Percentiles rank a stretch among this genome's conserved stretches.
These are phyloP conservation scores for Columba guinea DNA, from an alignment of 2,797 vertebrate species.

Conservation along the genomic window DNA sequence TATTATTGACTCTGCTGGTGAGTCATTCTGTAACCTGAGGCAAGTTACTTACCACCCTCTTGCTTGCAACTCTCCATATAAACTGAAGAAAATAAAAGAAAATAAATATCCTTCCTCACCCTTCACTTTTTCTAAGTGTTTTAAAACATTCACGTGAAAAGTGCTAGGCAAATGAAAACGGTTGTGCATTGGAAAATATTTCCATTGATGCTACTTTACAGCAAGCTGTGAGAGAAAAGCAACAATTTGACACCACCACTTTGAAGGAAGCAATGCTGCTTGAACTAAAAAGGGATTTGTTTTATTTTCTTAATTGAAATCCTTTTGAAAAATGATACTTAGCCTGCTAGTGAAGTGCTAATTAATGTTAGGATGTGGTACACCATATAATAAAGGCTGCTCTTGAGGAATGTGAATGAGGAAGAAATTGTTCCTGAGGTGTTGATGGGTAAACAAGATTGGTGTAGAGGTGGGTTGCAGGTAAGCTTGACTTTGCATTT, in stretches of 20 bases:
- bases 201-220: background rate
- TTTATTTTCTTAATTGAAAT: constrained; percentile 52
- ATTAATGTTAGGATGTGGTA: constrained; percentile 62
- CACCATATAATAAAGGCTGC: constrained; percentile 37
- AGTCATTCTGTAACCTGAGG: background rate
- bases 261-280: constrained; percentile 5
- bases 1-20: background rate
- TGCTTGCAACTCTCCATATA: background rate
- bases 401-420: constrained; percentile 44
- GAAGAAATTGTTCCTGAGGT: constrained; percentile 24
- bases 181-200: accelerated
- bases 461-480: constrained; percentile 36
- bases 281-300: background rate
- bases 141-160: background rate
- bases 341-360: constrained; percentile 29
- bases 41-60: background rate
- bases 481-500: constrained; percentile 51
- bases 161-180: background rate
- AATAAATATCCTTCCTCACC: constrained; percentile 15
- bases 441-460: constrained; percentile 74
- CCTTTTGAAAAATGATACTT: constrained; percentile 50
- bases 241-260: constrained; percentile 5
- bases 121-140: background rate
- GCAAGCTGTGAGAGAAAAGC: background rate
- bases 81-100: constrained; percentile 4